A percentile compares a stretch with the other conserved stretches of the same genome.
These are phyloP conservation scores for Timema cristinae DNA, from an alignment of 2,888 invertebrate species.

Conservation along the genomic window DNA sequence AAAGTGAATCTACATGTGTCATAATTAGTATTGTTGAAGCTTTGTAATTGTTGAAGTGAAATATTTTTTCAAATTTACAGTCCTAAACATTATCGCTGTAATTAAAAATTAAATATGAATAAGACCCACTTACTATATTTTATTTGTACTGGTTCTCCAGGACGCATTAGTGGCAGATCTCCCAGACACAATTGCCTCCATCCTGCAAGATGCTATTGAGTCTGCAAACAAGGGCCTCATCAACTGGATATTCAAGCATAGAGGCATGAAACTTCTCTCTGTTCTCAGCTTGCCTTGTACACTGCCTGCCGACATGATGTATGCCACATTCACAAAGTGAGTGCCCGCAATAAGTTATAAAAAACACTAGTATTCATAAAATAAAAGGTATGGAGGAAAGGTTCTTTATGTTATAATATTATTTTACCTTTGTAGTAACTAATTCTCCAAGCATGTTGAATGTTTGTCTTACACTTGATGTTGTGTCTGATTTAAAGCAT, in stretches of 20 bases:
- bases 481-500: too few species aligned
- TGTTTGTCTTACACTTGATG: too few species aligned
- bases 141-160: constrained; percentile 47
- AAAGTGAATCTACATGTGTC: too few species aligned
- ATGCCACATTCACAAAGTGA: constrained; percentile 84
- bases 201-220: constrained; percentile 91
- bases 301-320: constrained; percentile 82
- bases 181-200: constrained; percentile 83
- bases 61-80: background rate
- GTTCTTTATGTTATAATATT: too few species aligned
- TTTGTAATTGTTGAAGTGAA: too few species aligned
- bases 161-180: constrained; percentile 83
- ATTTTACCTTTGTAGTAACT: too few species aligned
- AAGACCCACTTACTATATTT: background rate
- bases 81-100: background rate
- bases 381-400: too few species aligned
- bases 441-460: too few species aligned
- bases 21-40: too few species aligned
- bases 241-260: constrained; percentile 85
- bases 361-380: too few species aligned
- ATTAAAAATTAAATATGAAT: constrained; percentile 3
- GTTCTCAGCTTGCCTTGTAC: constrained; percentile 80
- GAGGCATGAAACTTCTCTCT: constrained; percentile 74
- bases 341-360: constrained; percentile 41
- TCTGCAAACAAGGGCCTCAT: constrained; percentile 86